Conservation (phyloP, 2,888 invertebrate genomes). For the Melanophora roralis region DNA sequence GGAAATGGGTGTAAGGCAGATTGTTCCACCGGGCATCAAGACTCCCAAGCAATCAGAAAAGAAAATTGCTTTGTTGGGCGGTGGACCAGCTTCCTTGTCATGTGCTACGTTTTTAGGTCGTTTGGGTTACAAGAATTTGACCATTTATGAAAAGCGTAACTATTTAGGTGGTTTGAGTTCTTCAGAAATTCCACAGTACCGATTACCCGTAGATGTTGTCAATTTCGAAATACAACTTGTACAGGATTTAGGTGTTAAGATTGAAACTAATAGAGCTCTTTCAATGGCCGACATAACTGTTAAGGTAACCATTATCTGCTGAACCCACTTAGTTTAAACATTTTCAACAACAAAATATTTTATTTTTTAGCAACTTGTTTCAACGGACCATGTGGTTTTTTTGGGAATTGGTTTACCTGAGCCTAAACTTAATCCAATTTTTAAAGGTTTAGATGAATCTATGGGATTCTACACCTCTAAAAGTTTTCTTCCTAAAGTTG, state of each 20-base stretch:
- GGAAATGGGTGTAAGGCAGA: slow-evolving; percentile 94
- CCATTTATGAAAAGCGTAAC: slow-evolving; percentile 92
- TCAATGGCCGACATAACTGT: slow-evolving; percentile 86
- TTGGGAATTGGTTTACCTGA: slow-evolving; percentile 93
- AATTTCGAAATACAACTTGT: slow-evolving; percentile 95
- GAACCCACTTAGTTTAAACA: background rate
- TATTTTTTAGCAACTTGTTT: slow-evolving; percentile 80
- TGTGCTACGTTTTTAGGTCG: slow-evolving; percentile 97
- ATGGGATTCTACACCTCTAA: slow-evolving; percentile 98
- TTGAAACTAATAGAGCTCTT: slow-evolving; percentile 85
- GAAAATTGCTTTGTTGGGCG: slow-evolving; percentile 91
- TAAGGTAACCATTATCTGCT: slow-evolving; percentile 77
- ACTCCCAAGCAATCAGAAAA: slow-evolving; percentile 77
- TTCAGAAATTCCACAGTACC: slow-evolving; percentile 97
- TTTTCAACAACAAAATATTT: background rate
- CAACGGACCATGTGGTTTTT: slow-evolving; percentile 87
- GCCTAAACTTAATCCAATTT: slow-evolving; percentile 88
- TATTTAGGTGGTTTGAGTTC: slow-evolving; percentile 95
- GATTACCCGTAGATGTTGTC: slow-evolving; percentile 94
- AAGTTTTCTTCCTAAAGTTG: slow-evolving; percentile 91
- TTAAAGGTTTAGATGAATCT: slow-evolving; percentile 83
- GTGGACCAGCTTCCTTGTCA: slow-evolving; percentile 97
- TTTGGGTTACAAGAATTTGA: slow-evolving; percentile 93
- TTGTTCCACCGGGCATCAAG: slow-evolving; percentile 84
- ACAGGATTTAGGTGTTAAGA: slow-evolving; percentile 94